Conservation (phyloP, 2,113 vertebrate genomes). For the Danio rerio region GRCz12tu NC_133193.1:53937001-53937500, state of each 20-base stretch:
- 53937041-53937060: too few relatives aligned
- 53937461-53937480: too few relatives aligned
- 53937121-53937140: not conserved
- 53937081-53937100: too few relatives aligned
- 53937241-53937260: not conserved
- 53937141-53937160: constrained; percentile 6
- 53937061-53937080: too few relatives aligned
- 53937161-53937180: not conserved
- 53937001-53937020: too few relatives aligned
- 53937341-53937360: not conserved
- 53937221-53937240: not conserved
- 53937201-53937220: constrained; percentile 3
- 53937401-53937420: not conserved
- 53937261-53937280: not conserved
- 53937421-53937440: not conserved
- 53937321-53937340: not conserved
- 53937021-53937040: too few relatives aligned
- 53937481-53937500: too few relatives aligned
- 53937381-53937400: not conserved
- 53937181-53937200: constrained; percentile 3
- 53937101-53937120: not conserved
- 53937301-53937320: not conserved
- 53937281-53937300: not conserved
- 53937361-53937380: not conserved
- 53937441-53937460: not conserved